These are phyloP conservation scores for Eospalax fontanierii DNA, from an alignment of 2,797 vertebrate species.

Conservation along the genomic window DNA sequence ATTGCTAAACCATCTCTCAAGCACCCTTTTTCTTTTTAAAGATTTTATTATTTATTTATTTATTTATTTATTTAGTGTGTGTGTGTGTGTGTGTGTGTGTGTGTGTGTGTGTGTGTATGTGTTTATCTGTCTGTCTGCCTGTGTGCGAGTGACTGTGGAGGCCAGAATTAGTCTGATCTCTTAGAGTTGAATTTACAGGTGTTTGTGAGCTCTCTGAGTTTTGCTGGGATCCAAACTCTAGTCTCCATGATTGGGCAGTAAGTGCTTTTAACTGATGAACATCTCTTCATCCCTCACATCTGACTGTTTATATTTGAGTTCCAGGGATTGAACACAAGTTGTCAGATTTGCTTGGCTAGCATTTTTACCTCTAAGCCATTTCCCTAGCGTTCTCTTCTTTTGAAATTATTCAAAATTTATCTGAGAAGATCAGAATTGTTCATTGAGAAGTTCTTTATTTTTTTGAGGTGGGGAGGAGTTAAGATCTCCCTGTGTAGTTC, in stretches of 20 bases:
- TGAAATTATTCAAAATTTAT: constrained; percentile 23
- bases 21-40: too few species aligned
- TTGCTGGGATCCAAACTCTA: neutral
- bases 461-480: neutral
- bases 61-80: neutral
- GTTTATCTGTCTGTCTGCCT: too few species aligned
- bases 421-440: constrained; percentile 6
- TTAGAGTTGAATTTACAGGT: neutral
- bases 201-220: neutral
- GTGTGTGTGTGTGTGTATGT: too few species aligned
- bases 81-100: neutral
- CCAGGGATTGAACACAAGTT: neutral
- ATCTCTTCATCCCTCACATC: neutral
- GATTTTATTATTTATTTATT: too few species aligned
- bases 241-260: neutral
- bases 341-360: neutral
- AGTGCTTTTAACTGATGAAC: neutral
- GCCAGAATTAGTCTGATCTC: neutral
- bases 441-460: neutral
- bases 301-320: neutral
- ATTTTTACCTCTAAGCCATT: neutral
- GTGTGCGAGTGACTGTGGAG: neutral
- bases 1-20: too few species aligned
- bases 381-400: neutral
- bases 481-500: neutral